A percentile compares a stretch with the other conserved stretches of the same genome.
phyloP scores from a whole-genome alignment of 2,888 invertebrate species.

The Dryadula phaetusa region DNA sequence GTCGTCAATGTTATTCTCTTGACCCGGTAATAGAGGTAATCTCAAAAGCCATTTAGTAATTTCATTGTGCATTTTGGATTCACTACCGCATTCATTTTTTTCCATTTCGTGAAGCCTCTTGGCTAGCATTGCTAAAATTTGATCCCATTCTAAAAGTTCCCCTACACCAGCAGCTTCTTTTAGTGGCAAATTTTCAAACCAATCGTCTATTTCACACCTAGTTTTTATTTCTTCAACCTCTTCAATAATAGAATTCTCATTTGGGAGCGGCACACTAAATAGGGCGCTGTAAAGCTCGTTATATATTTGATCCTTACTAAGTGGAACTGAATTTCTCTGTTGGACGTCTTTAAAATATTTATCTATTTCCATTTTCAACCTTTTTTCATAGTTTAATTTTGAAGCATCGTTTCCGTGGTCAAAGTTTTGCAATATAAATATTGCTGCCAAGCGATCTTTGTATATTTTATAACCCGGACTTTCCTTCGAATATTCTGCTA shows the following conservation, averaged over 20 bases:
- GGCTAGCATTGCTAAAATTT: slow-evolving; percentile 59
- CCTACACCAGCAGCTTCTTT: slow-evolving; percentile 47
- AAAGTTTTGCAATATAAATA: slow-evolving; percentile 68
- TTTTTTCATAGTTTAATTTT: slow-evolving; percentile 59
- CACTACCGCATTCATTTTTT: slow-evolving; percentile 49
- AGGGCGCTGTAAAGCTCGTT: slow-evolving; percentile 62
- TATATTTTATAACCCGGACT: slow-evolving; percentile 67
- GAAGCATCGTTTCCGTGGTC: slow-evolving; percentile 59
- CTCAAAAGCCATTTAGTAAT: slow-evolving; percentile 61
- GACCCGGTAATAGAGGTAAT: slow-evolving; percentile 54
- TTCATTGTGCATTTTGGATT: slow-evolving; percentile 59
- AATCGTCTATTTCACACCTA: slow-evolving; percentile 62
- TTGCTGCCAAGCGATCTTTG: slow-evolving; percentile 60
- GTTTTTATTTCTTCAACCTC: slow-evolving; percentile 68
- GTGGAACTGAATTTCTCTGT: slow-evolving; percentile 55
- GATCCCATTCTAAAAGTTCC: slow-evolving; percentile 58
- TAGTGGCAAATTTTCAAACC: slow-evolving; percentile 63
- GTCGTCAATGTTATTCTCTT: slow-evolving; percentile 49
- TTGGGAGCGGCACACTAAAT: slow-evolving; percentile 61
- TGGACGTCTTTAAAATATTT: slow-evolving; percentile 57
- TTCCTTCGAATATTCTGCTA: slow-evolving; percentile 44
- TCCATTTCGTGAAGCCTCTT: slow-evolving; percentile 64
- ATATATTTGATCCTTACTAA: slow-evolving; percentile 59
- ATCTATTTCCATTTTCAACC: slow-evolving; percentile 57
- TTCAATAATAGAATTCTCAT: slow-evolving; percentile 53